These are phyloP conservation scores for Trididemnum nubilum DNA, from an alignment of 23 tunicate genomes.

Conservation along the genomic window DNA sequence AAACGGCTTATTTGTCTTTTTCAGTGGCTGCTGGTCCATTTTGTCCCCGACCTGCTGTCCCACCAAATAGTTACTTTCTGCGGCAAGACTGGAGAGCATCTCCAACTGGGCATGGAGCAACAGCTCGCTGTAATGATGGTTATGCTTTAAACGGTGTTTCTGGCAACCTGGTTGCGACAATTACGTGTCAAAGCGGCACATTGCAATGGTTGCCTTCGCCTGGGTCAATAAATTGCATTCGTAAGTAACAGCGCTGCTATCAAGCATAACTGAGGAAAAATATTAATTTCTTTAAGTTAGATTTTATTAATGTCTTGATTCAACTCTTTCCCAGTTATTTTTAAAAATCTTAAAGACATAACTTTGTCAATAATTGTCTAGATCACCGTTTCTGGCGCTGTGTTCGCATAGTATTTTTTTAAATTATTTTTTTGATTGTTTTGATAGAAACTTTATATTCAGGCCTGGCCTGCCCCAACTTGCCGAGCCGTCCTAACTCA, in stretches of 20 bases:
- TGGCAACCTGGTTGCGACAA: neutral
- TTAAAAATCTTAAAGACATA: too few species aligned
- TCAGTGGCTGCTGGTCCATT: neutral
- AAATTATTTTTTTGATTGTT: too few species aligned
- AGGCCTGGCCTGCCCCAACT: conserved; percentile 74
- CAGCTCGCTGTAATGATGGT: conserved; percentile 45
- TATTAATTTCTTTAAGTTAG: too few species aligned
- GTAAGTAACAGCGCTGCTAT: conserved; percentile 30
- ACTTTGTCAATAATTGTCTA: too few species aligned
- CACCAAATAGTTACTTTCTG: conserved; percentile 22
- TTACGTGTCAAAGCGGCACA: neutral
- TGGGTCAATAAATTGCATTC: conserved; percentile 19
- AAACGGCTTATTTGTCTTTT: neutral
- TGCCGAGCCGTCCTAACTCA: conserved; percentile 30
- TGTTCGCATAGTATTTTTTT: too few species aligned
- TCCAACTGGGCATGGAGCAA: conserved; percentile 30
- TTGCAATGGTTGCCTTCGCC: conserved; percentile 44
- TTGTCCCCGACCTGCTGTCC: conserved; percentile 44
- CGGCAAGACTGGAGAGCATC: conserved; percentile 68
- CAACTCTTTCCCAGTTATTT: too few species aligned
- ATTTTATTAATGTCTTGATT: too few species aligned
- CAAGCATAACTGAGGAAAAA: too few species aligned
- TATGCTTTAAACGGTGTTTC: conserved; percentile 49
- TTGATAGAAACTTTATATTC: conserved; percentile 23
- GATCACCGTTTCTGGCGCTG: too few species aligned